Evolutionary conservation across 1,140 invertebrate genomes (phyloP).

Genomic region (Lethrus apterus): DNA sequence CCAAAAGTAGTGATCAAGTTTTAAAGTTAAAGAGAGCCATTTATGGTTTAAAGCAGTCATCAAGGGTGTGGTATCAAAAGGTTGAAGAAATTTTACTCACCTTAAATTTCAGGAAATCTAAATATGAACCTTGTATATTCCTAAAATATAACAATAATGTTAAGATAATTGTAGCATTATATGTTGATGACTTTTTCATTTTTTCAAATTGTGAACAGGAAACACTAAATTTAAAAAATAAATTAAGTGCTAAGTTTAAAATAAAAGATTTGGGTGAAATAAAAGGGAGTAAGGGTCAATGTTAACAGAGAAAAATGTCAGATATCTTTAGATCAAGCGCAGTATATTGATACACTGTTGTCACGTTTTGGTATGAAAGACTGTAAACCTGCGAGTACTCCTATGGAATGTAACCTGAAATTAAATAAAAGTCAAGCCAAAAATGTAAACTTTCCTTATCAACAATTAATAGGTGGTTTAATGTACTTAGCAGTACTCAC

Average conservation of each 20-base stretch:
- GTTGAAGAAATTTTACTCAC: not conserved
- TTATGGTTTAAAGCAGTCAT: constrained; percentile 4
- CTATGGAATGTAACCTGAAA: constrained; percentile 18
- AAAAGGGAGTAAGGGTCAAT: constrained; percentile 29
- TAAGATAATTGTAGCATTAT: constrained; percentile 12
- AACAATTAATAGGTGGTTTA: constrained; percentile 36
- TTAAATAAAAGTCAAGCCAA: constrained; percentile 4
- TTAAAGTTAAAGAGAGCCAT: constrained; percentile 13
- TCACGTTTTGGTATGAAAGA: constrained; percentile 23
- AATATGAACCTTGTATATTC: not conserved
- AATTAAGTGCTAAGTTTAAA: constrained; percentile 23
- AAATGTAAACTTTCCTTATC: constrained; percentile 30
- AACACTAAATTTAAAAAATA: constrained; percentile 17
- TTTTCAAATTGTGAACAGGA: constrained; percentile 18
- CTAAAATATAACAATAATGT: constrained; percentile 1
- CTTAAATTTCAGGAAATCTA: constrained; percentile 1
- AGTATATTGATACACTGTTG: constrained; percentile 28
- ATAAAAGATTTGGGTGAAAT: constrained; percentile 28
- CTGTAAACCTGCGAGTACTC: constrained; percentile 22
- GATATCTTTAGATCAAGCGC: constrained; percentile 20
- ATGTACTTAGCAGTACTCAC: constrained; percentile 9
- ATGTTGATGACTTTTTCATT: constrained; percentile 16
- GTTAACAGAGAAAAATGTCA: constrained; percentile 17
- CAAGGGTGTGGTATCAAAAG: not conserved
- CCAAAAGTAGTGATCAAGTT: too few relatives aligned